These are phyloP conservation scores for Galaxias olidus DNA, from an alignment of 2,797 vertebrate species.

Conservation along the genomic window DNA sequence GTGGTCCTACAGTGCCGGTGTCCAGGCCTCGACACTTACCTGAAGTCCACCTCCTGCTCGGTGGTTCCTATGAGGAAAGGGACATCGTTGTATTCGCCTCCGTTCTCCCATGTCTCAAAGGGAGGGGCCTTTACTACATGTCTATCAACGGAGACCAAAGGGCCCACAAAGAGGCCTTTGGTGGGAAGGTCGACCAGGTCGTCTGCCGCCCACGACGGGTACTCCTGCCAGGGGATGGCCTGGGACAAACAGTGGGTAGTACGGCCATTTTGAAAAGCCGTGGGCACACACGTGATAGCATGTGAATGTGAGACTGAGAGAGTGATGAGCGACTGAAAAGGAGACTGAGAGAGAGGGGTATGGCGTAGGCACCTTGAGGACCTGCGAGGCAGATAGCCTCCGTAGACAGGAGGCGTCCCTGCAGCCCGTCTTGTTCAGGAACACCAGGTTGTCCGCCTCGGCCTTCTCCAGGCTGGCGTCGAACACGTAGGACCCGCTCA, in stretches of 20 bases:
- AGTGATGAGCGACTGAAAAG: too few species aligned
- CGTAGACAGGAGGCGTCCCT: conserved; percentile 64
- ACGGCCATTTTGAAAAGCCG: not conserved
- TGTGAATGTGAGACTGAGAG: too few species aligned
- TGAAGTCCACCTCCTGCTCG: conserved; percentile 74
- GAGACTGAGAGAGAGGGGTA: too few species aligned
- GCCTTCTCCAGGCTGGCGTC: conserved; percentile 64
- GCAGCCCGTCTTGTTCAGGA: conserved; percentile 72
- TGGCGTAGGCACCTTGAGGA: conserved; percentile 71
- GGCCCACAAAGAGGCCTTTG: conserved; percentile 53
- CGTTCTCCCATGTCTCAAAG: conserved; percentile 69
- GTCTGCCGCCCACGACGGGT: conserved; percentile 69
- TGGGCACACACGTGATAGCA: too few species aligned
- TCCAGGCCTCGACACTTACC: conserved; percentile 44
- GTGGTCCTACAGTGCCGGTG: too few species aligned
- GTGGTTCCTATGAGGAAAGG: conserved; percentile 75
- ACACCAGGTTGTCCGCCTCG: conserved; percentile 70
- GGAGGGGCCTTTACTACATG: conserved; percentile 68
- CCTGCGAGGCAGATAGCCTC: conserved; percentile 47
- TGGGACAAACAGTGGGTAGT: conserved; percentile 25
- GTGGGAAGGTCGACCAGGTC: conserved; percentile 66
- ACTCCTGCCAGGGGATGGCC: conserved; percentile 75
- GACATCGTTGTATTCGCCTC: conserved; percentile 63
- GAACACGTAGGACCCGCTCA: conserved; percentile 73
- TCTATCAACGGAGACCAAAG: conserved; percentile 74